These are phyloP conservation scores for Schizopygopsis pylzovi DNA, from an alignment of 2,797 vertebrate genomes.

Conservation along the genomic window DNA sequence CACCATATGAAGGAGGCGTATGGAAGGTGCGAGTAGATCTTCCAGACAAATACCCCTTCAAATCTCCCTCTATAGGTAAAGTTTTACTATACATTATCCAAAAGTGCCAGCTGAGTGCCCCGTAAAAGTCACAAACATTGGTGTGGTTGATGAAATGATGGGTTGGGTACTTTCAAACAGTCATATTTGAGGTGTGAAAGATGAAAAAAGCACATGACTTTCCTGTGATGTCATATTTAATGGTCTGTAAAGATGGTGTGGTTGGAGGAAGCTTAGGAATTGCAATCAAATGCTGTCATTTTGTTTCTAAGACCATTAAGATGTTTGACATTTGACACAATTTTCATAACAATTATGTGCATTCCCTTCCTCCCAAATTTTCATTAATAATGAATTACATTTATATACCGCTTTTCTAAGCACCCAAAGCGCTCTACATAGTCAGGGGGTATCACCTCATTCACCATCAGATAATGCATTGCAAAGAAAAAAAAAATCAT, in stretches of 20 bases:
- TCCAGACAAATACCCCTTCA: conserved; percentile 98
- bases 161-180: conserved; percentile 13
- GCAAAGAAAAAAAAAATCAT: background rate
- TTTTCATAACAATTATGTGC: background rate
- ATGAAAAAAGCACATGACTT: background rate
- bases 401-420: too few species aligned
- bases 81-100: background rate
- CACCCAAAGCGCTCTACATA: too few species aligned
- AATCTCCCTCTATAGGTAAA: conserved; percentile 97
- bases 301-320: background rate
- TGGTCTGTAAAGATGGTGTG: background rate
- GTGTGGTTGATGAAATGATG: background rate
- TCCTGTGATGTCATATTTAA: background rate
- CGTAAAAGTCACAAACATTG: background rate
- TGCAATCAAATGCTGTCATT: background rate
- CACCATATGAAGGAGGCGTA: conserved; percentile 93
- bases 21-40: conserved; percentile 99
- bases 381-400: background rate
- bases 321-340: background rate
- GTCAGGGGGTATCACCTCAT: too few species aligned
- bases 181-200: background rate
- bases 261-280: background rate
- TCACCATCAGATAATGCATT: background rate
- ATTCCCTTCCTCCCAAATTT: background rate
- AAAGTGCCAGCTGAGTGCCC: background rate